Base-by-base conservation (phyloP, 2,113 vertebrate species). In the Seriola quinqueradiata region DNA sequence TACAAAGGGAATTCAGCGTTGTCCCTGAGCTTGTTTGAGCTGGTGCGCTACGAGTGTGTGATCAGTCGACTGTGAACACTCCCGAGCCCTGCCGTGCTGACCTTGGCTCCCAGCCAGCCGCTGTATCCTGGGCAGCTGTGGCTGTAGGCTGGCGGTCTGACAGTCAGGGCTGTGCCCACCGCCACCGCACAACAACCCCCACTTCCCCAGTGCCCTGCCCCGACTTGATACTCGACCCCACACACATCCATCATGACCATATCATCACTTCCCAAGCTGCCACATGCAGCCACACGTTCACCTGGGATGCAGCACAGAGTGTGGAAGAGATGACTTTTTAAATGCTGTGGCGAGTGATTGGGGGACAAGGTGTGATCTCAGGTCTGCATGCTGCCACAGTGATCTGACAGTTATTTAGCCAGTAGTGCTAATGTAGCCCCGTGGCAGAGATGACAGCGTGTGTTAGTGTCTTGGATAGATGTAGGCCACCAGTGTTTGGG, bases 41-140 rank as follows among this genome's bases (percentile, higher is more conserved):
- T 67, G 73, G 36, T 88, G 87, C 85, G 79, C 84, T 89, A 74
- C 32, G 81, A 92, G 84, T 82, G 87, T 94, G 91, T 93, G 94
- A 95, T 93, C 94, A 94, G 91, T 94, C 82, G 82, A 91, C 92
- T 94, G 92, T 94, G 93, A 93, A 92, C 88, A 84, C 91, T 79
- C 92, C 78, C 38, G 90, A 90, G 90, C 81, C 92, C 79, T 68
- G 85, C 89, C 83, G 67, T 84, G 90, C 89, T 95, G 94, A 96
- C 95, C 95, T 97, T 96, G 95, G 95, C 95, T 92, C 75, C 75
- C 73, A 95, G 95, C 95, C 94, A 91, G 91, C 78, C 83, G 67
- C 78, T 74, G 32, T 93, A 95, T 96, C 92, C 89, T 92, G 82
- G 73, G 91, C 94, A 96, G 92, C 93, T 95, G 94, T 92, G 94